Evolutionary conservation across 2,888 invertebrate genomes (phyloP), one percentile per base, ranked within the genome.

Genomic region (Iphiclides podalirius): DNA sequence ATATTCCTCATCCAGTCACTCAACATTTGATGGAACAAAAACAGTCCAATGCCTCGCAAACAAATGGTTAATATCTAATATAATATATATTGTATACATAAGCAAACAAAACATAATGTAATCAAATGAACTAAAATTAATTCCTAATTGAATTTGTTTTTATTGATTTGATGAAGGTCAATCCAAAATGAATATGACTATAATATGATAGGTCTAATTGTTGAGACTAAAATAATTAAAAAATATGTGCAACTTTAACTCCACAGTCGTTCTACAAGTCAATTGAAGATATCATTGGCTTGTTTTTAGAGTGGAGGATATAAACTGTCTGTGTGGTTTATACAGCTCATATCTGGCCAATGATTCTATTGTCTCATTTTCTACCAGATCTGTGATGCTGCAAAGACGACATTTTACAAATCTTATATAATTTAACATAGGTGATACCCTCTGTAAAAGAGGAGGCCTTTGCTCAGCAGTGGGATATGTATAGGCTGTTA

Each of bases 241-340:
- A n/a, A n/a, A n/a, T n/a, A n/a, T n/a, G n/a, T n/a, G n/a, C n/a
- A n/a, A n/a, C n/a, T n/a, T n/a, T n/a, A n/a, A n/a, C 85, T 87
- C 87, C 86, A 78, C 57, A 60, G 53, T 70, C 83, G 88, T 88
- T 88, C 87, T 84, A 52, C 85, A 79, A 79, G 73, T 73, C 80
- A 79, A 68, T 56, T 73, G 4, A 64, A 87, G 84, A 69, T 60
- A 71, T 73, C 2, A 57, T 75, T 72, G 74, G 60, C 63, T 83
- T 79, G 85, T 75, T 88, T 88, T 87, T 73, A 72, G 47, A 31
- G 58, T 82, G 88, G 88, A 88, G 86, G 59, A 87, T 42, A 88
- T 46, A 57, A 73, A 63, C 34, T 52, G 70, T 55, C 68, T 26
- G 8, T 23, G 9, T 14, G 23, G 12, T 26, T 11, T 3, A 12